Percentiles rank a stretch among this genome's conserved stretches.
Evolutionary conservation across 2,113 vertebrate species (phyloP).

Genomic region (Clinocottus analis): DNA sequence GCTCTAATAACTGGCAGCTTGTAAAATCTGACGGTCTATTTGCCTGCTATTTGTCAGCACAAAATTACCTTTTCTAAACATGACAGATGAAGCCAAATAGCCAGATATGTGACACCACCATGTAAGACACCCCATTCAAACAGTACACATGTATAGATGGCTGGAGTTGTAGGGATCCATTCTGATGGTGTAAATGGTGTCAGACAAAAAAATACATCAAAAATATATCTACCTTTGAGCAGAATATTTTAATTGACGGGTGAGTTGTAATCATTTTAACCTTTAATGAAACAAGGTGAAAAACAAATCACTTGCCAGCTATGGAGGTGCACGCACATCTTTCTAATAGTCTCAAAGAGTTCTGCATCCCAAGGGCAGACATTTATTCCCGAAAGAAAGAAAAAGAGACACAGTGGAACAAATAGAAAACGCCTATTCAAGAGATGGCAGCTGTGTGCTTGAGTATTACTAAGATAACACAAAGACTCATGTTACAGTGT

Average conservation of each 20-base stretch:
- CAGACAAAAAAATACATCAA: not conserved
- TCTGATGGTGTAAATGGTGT: not conserved
- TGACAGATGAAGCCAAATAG: constrained; percentile 29
- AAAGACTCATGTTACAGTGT: constrained; percentile 24
- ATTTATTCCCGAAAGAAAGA: too few relatives aligned
- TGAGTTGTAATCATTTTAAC: not conserved
- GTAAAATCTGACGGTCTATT: constrained; percentile 30
- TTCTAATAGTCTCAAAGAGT: constrained; percentile 30
- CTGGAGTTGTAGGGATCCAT: not conserved
- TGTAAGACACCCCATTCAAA: constrained; percentile 12
- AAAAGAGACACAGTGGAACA: constrained; percentile 60
- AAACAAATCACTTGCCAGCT: constrained; percentile 1
- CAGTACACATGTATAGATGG: not conserved
- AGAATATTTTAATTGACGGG: not conserved
- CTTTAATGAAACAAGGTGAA: constrained; percentile 1
- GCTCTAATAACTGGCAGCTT: constrained; percentile 30
- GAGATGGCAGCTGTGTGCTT: constrained; percentile 45
- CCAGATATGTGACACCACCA: constrained; percentile 14
- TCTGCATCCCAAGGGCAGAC: constrained; percentile 29
- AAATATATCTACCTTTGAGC: not conserved
- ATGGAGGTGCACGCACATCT: constrained; percentile 22
- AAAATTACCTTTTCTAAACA: constrained; percentile 41
- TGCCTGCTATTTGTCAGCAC: constrained; percentile 1
- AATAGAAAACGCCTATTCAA: constrained; percentile 65
- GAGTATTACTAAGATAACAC: too few relatives aligned